Base-by-base conservation (phyloP, 2,113 vertebrate species). In the Oreochromis tanganicae region DNA sequence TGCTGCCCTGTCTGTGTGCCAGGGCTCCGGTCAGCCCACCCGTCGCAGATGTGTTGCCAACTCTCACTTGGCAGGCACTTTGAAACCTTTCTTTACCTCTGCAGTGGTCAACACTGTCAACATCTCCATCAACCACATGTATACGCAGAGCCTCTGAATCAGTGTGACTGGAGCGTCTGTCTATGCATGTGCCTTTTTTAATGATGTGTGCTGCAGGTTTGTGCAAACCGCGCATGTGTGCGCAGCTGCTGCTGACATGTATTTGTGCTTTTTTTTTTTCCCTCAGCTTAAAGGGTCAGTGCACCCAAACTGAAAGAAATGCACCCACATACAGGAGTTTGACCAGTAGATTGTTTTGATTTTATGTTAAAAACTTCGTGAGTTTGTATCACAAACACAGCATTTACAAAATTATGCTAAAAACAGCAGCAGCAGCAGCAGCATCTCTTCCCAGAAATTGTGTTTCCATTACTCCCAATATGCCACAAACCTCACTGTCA, bases 91-190 rank as follows among this genome's bases (percentile, higher is more conserved):
- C 89, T 94, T 91, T 92, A 91, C 91, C 86, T 89, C 93, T 50
- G 81, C 92, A 84, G 92, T 17, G 94, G 93, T 95, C 94, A 94
- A 78, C 90, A 96, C 89, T 88, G 93, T 95, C 95, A 95, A 95
- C 94, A 94, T 81, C 86, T 68, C 80, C 73, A 2, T 85, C 85
- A 81, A 89, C 91, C 94, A 88, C 94, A 94, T 93, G 93, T 82
- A 50, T 36, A 66, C 43, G 29, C 90, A 63, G 93, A 88, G 83
- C 78, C 55, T 43, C 89, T 91, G 94, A 94, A 94, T 95, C 94
- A 82, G 83, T 66, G 83, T 87, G 90, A 93, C 93, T 89, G 93
- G 68, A 87, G 88, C 81, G 79, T 80, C 63, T 91, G 79, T 92
- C 85, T 88, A 85, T 90, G 73, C 80, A 52, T 73, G 86, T 80